Evolutionary conservation across 2,113 vertebrate species (phyloP), one percentile per base, ranked within the genome.

Genomic region (Tiliqua scincoides): DNA sequence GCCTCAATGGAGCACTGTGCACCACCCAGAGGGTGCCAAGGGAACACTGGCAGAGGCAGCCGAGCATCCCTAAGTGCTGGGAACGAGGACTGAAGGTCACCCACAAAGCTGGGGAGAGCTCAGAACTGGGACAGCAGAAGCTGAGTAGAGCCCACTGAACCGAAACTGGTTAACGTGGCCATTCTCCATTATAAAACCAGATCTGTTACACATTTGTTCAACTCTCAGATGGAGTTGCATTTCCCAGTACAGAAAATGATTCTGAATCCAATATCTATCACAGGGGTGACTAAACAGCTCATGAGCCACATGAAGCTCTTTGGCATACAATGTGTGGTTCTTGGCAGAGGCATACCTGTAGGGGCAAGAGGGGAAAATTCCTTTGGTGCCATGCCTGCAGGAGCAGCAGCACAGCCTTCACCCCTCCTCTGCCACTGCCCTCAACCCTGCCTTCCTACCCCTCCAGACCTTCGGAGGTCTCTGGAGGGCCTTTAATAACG

Each of bases 1-100:
- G 25, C 79, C 18, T 82, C 79, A 82, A 57, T 82, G 80, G 67
- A 25, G n/a, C 65, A 70, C 70, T 82, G 80, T 70, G 54, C 12
- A 4, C 6, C 21, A 25, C 30, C 62, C 43, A 67, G 67, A 37
- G 63, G 30, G n/a, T 21, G 48, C 63, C 30, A 70, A 70, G n/a
- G 20, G 79, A 68, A 82, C 54, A 48, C n/a, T 12, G 70, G n/a
- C 23, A 48, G 65, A 82, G 54, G 65, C 80, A 82, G n/a, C 80
- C 54, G 48, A 70, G 25, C 80, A 82, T 82, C 80, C 43, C 48
- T 70, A 70, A 81, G 30, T 6, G 30, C 30, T 54, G n/a, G 48
- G 48, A 82, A 82, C 57, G n/a, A 17, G n/a, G n/a, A 23, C 32
- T 40, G 65, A 82, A 82, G 37, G 65, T 82, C 65, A 70, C 18